Percentiles rank a stretch among this genome's conserved stretches.
Conservation (phyloP, 1,140 invertebrate genomes). For the Augochlora pura region DNA sequence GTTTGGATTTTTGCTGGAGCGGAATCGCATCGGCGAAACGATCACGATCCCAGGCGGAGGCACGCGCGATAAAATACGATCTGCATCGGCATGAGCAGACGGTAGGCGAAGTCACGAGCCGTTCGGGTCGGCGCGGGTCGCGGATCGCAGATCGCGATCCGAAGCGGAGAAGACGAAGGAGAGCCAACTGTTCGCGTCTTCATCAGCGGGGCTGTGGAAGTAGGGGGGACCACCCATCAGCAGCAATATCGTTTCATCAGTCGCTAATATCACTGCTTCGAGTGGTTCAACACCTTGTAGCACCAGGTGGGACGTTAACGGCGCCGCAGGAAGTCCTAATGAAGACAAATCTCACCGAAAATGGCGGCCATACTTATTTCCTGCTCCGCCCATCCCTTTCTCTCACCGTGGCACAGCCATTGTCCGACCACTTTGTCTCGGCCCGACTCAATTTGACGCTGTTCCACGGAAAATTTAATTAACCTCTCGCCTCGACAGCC, state of each 20-base stretch:
- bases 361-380: constrained; percentile 73
- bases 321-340: constrained; percentile 77
- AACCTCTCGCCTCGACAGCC: neutral
- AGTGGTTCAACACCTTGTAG: constrained; percentile 75
- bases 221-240: constrained; percentile 73
- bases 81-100: too few species aligned
- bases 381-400: constrained; percentile 50
- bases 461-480: neutral
- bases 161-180: constrained; percentile 51
- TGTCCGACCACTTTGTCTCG: neutral
- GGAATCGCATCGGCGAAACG: neutral
- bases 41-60: neutral
- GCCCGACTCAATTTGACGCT: neutral
- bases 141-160: constrained; percentile 17
- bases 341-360: constrained; percentile 78
- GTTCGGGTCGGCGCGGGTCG: constrained; percentile 1
- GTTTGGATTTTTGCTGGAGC: too few species aligned
- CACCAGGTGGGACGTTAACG: constrained; percentile 73
- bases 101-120: neutral
- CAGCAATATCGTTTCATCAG: constrained; percentile 74
- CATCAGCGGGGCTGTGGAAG: constrained; percentile 59
- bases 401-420: constrained; percentile 9
- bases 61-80: constrained; percentile 21
- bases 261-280: constrained; percentile 69
- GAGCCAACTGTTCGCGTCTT: constrained; percentile 68